Evolutionary conservation across 2,113 vertebrate genomes (phyloP).

Genomic region (Muscicapa adusta): DNA sequence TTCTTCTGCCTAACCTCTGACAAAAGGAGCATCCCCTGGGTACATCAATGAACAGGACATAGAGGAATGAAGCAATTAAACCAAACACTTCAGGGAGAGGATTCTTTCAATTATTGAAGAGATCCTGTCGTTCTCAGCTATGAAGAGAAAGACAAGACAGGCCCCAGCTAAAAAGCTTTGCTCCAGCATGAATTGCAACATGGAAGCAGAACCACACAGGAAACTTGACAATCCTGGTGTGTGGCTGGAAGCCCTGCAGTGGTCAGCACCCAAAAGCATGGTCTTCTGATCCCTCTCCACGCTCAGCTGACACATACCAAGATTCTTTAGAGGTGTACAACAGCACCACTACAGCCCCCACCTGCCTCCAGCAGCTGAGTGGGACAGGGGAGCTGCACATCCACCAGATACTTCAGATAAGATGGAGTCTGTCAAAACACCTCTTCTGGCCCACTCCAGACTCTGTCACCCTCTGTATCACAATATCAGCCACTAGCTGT

Average conservation of each 20-base stretch:
- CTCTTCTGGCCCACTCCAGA: too few species aligned
- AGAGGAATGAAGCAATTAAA: background rate
- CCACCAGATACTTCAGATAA: background rate
- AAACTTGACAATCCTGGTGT: background rate
- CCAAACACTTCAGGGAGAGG: background rate
- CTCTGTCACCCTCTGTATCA: background rate
- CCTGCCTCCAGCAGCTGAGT: background rate
- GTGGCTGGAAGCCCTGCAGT: background rate
- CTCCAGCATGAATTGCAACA: background rate
- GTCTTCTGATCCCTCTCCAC: background rate
- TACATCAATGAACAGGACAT: background rate
- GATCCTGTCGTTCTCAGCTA: background rate
- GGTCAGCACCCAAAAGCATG: background rate
- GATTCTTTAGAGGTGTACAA: background rate
- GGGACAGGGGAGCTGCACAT: background rate
- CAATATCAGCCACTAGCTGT: background rate
- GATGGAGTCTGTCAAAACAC: accelerated
- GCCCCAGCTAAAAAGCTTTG: background rate
- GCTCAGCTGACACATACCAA: background rate
- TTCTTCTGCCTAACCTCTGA: background rate
- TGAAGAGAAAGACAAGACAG: background rate
- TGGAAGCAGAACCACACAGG: background rate
- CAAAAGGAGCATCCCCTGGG: background rate
- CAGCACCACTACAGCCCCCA: background rate
- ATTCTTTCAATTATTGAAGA: background rate